Evolutionary conservation across 1,140 invertebrate species (phyloP), one percentile per base, ranked within the genome.

Genomic region (Apocrypta bakeri): DNA sequence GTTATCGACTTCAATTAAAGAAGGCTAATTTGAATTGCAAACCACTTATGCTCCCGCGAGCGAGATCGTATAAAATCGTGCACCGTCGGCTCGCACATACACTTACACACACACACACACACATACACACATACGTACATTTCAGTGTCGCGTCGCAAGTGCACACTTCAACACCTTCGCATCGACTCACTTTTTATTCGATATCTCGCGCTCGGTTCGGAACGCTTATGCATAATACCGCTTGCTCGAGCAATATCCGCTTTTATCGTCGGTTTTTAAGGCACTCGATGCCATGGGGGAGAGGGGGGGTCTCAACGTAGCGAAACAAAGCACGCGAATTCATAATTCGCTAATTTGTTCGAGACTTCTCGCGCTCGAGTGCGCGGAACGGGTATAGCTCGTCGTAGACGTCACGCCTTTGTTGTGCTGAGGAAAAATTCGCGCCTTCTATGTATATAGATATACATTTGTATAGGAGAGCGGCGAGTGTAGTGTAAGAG

Each of bases 311-410:
- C 12, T 21, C 7, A 9, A 8, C 27, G 63, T 27, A 29, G 17
- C 17, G 25, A 14, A 74, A 81, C 79, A 81, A 76, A 69, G 73
- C 81, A 24, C 68, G 86, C 84, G 87, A 88, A 89, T 90, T 87
- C 85, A 88, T 90, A 90, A 91, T 89, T 87, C 81, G 86, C 87
- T 91, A 88, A 90, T 90, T 90, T 89, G 86, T 85, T 88, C 84
- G 84, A 89, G 87, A 87, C 88, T 90, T 88, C 61, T 75, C 25
- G 8, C 69, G 56, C 48, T 73, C 71, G 82, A 63, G 64, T 27
- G 74, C 31, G 24, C 68, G 25, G 1, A 24, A 25, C 2, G 33
- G 33, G 3, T 37, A 37, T 37, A 37, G 31, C 69, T 14, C 17
- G 4, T 14, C 17, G 48, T 21, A 14, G 40, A 17, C 48, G 48